Evolutionary conservation across 2,113 vertebrate species (phyloP), one percentile per base, ranked within the genome.

Genomic region (Nicator chloris): DNA sequence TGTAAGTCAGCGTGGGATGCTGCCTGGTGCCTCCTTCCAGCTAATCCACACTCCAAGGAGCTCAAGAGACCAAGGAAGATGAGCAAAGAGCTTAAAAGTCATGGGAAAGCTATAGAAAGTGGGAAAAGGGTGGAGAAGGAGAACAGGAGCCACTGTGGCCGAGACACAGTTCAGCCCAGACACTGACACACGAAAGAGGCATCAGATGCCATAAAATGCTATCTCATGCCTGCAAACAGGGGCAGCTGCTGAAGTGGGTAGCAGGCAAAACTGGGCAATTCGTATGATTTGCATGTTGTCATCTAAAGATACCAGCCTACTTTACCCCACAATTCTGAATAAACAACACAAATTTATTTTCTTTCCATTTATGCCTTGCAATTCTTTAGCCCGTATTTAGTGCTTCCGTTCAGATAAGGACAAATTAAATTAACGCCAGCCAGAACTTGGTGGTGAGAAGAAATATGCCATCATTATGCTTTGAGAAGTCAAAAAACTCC

Each of bases 1-100:
- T 0, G 0, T 9, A 72, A 31, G 11, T 40, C 26, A 37, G 13
- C 1, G 2, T 33, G 22, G 6, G 50, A 22, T 1, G 2, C n/a
- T 73, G 27, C 42, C 31, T 60, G 44, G 14, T 70, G n/a, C 42
- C 26, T 69, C 17, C 23, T 57, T 9, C 15, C 4, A 39, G 49
- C 5, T 72, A 14, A 26, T 37, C 30, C 50, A 30, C n/a, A 8
- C 10, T 20, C n/a, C 40, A 57, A 47, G 6, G 30, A n/a, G 22
- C 37, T 35, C 4, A 1, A 33, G 71, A 44, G 27, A 56, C 27
- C 35, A 59, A 30, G 23, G 11, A 24, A 69, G 49, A 24, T 28
- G 57, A 73, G 33, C 15, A 78, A 68, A 54, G 39, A 4, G 11
- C 15, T 73, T 7, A 1, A 11, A 11, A 54, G 7, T 30, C 54